A percentile compares a stretch with the other conserved stretches of the same genome.
These are phyloP conservation scores for Coregonus suidteri DNA, from an alignment of 2,797 vertebrate genomes.

Conservation along the genomic window DNA sequence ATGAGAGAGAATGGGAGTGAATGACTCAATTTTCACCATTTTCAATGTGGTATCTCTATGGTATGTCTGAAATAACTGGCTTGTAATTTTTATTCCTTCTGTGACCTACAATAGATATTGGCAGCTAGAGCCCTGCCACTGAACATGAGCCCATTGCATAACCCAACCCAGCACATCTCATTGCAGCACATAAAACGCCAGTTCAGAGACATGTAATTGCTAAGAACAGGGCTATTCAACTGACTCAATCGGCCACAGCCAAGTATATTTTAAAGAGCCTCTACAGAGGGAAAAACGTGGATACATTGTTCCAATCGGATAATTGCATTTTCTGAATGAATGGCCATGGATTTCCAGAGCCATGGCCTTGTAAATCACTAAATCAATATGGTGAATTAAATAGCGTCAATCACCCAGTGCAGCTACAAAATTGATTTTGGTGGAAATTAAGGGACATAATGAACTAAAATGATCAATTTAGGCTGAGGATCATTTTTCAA, in stretches of 20 bases:
- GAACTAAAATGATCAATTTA: neutral
- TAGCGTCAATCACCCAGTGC: slow-evolving; percentile 20
- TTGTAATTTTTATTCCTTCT: neutral
- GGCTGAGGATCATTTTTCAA: neutral
- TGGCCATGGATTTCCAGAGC: slow-evolving; percentile 21
- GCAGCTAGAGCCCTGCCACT: neutral
- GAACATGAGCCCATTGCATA: neutral
- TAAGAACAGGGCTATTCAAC: slow-evolving; percentile 18
- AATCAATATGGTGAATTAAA: slow-evolving; percentile 41
- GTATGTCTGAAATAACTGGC: neutral
- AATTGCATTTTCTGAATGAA: slow-evolving; percentile 38
- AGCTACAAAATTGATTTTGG: slow-evolving; percentile 8
- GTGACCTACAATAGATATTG: neutral
- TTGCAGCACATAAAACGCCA: slow-evolving; percentile 3
- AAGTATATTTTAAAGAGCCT: slow-evolving; percentile 30
- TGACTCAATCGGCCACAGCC: slow-evolving; percentile 23
- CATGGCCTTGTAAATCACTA: slow-evolving; percentile 25
- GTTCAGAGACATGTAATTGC: slow-evolving; percentile 10
- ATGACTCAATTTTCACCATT: neutral
- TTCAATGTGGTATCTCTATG: neutral
- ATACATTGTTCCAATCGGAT: slow-evolving; percentile 34
- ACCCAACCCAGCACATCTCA: slow-evolving; percentile 6
- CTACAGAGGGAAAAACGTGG: slow-evolving; percentile 29
- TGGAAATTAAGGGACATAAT: slow-evolving; percentile 19
- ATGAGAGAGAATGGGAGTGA: neutral